Evolutionary conservation across 2,113 vertebrate genomes (phyloP).

Genomic region (Mungos mungo): DNA sequence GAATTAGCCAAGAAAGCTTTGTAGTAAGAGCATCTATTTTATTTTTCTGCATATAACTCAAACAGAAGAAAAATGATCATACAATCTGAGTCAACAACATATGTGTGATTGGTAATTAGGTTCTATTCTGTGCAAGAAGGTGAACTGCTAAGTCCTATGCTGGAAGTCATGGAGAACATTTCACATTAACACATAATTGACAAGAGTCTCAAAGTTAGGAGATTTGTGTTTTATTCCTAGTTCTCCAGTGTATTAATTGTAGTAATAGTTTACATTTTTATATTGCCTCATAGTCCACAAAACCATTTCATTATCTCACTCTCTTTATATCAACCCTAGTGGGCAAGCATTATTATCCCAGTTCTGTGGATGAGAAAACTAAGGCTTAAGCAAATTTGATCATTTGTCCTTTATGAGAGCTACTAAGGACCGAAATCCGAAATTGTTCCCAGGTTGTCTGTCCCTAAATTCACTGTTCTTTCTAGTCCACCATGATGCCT

Average conservation of each 20-base stretch:
- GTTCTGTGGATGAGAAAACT: background rate
- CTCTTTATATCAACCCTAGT: background rate
- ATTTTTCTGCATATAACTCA: slow-evolving; percentile 55
- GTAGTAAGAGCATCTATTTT: slow-evolving; percentile 43
- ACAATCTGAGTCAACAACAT: slow-evolving; percentile 32
- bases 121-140: background rate
- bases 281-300: background rate
- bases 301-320: background rate
- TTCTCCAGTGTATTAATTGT: slow-evolving; percentile 16
- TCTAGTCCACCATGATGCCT: background rate
- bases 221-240: background rate
- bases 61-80: slow-evolving; percentile 20
- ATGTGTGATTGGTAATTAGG: slow-evolving; percentile 45
- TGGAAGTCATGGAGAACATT: background rate
- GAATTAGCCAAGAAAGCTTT: slow-evolving; percentile 59
- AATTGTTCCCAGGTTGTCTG: background rate
- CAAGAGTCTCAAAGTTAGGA: background rate
- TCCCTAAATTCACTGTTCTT: background rate
- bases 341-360: background rate
- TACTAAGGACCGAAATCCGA: background rate
- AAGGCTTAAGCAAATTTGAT: background rate
- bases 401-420: background rate
- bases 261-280: background rate
- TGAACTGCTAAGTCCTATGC: slow-evolving; percentile 10
- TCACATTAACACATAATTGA: background rate